phyloP scores from a whole-genome alignment of 1,140 invertebrate genomes.

The Dreissena polymorpha region DNA sequence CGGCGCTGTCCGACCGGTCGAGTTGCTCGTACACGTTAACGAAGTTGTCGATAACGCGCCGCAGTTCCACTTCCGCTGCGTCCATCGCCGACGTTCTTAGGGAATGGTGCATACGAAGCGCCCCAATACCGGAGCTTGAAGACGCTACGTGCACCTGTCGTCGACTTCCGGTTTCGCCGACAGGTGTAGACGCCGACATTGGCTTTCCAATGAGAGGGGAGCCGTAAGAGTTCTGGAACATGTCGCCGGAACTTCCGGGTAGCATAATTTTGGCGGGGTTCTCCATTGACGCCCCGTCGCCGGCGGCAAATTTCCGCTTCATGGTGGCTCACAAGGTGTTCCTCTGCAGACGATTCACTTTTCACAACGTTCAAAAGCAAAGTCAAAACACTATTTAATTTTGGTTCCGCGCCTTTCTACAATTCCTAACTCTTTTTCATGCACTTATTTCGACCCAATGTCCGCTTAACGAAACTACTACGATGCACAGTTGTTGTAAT shows the following conservation, averaged over 20 bases:
- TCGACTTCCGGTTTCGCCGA: not conserved
- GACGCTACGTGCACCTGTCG: not conserved
- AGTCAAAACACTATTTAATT: no score
- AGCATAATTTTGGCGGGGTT: slow-evolving; percentile 8
- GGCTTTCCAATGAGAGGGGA: slow-evolving; percentile 1
- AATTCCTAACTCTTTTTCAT: not conserved
- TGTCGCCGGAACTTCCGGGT: not conserved
- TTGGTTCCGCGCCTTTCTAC: not conserved
- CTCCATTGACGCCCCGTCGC: not conserved
- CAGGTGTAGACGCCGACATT: slow-evolving; percentile 14
- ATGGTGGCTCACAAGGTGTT: not conserved
- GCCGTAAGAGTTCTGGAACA: not conserved
- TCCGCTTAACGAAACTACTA: not conserved
- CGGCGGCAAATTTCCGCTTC: slow-evolving; percentile 29
- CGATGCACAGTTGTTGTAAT: no score
- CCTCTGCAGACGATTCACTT: not conserved
- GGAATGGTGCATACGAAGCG: not conserved
- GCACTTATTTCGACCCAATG: not conserved
- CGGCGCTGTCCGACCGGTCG: slow-evolving; percentile 48
- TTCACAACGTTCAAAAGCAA: not conserved
- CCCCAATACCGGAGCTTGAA: not conserved
- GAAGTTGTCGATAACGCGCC: slow-evolving; percentile 66
- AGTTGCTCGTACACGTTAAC: slow-evolving; percentile 65
- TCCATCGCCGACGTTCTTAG: not conserved
- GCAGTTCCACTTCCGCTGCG: slow-evolving; percentile 55